Evolutionary conservation across 92 coral and sea anemone species (phyloP).

Genomic region (Epizoanthus ramosus): DNA sequence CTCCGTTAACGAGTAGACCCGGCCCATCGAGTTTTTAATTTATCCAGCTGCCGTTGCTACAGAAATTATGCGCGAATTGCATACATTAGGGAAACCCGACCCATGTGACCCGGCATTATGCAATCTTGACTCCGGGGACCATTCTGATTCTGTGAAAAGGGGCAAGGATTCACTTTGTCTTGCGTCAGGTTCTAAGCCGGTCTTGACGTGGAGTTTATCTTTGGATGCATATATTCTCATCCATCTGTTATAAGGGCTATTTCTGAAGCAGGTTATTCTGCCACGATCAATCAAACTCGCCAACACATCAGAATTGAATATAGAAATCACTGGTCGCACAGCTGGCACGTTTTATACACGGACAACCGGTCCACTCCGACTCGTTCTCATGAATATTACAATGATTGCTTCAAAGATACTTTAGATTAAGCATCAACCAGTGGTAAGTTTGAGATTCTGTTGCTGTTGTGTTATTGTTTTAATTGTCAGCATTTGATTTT

Average conservation of each 20-base stretch:
- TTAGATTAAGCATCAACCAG: no score
- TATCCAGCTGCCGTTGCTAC: slow-evolving; percentile 47
- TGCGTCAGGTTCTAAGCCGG: slow-evolving; percentile 9
- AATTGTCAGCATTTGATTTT: no score
- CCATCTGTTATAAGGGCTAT: background rate
- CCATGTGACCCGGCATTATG: slow-evolving; percentile 60
- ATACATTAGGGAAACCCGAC: slow-evolving; percentile 58
- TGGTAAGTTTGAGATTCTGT: no score
- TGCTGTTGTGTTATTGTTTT: no score
- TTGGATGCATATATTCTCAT: background rate
- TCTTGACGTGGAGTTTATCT: background rate
- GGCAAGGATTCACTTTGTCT: slow-evolving; percentile 42
- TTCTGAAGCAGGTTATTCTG: background rate
- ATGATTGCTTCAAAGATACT: no score
- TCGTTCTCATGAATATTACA: no score
- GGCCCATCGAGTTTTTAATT: slow-evolving; percentile 14
- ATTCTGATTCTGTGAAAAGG: slow-evolving; percentile 34
- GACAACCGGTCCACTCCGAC: no score
- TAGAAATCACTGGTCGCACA: no score
- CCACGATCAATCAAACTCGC: background rate
- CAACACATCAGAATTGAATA: no score
- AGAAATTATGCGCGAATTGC: slow-evolving; percentile 52
- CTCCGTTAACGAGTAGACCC: background rate
- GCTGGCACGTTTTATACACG: no score
- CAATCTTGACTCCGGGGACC: slow-evolving; percentile 54